Percentiles rank a stretch among this genome's conserved stretches.
phyloP scores from a whole-genome alignment of 2,888 invertebrate genomes.

The Synergus japonicus region DNA sequence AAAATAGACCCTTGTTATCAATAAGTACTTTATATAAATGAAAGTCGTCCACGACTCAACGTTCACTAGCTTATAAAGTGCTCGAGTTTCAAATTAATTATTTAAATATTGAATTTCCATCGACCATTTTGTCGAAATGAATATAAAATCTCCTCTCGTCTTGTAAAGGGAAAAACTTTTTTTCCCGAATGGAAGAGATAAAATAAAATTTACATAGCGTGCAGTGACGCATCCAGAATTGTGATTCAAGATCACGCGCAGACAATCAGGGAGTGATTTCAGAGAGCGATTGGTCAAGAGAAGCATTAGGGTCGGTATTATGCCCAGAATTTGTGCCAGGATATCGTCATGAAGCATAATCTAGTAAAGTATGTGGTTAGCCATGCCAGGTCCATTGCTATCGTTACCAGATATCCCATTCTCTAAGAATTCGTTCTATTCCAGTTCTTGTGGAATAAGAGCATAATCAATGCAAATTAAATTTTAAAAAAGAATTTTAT shows the following conservation, averaged over 20 bases:
- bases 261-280: slow-evolving; percentile 61
- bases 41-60: neutral
- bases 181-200: neutral
- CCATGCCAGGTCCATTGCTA: slow-evolving; percentile 60
- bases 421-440: slow-evolving; percentile 22
- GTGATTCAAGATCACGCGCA: slow-evolving; percentile 44
- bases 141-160: neutral
- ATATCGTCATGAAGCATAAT: slow-evolving; percentile 55
- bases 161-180: neutral
- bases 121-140: neutral
- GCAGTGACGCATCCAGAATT: slow-evolving; percentile 3
- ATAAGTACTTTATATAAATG: neutral
- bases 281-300: slow-evolving; percentile 58
- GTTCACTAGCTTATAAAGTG: neutral
- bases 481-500: too few species aligned
- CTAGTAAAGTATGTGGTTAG: slow-evolving; percentile 57
- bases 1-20: too few species aligned
- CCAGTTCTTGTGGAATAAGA: neutral
- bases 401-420: slow-evolving; percentile 57
- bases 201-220: slow-evolving; percentile 5
- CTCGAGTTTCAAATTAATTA: neutral
- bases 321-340: slow-evolving; percentile 55
- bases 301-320: slow-evolving; percentile 57
- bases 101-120: slow-evolving; percentile 23
- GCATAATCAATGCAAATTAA: too few species aligned